Percentiles rank a stretch among this genome's conserved stretches.
Conservation (phyloP, 2,113 vertebrate genomes). For the Solea senegalensis region DNA sequence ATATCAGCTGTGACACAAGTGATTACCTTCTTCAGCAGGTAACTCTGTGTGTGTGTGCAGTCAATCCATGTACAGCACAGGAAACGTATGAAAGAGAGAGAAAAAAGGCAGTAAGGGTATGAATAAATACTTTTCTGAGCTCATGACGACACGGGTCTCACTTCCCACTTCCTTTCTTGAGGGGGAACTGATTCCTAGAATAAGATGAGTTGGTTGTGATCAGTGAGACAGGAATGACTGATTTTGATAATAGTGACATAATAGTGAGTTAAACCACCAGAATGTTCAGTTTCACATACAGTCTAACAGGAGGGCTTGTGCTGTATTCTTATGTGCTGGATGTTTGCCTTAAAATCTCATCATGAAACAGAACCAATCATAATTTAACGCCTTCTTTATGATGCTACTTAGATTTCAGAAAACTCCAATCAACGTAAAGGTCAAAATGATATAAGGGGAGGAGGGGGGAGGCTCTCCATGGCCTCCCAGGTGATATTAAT, state of each 20-base stretch:
- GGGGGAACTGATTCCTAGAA: background rate
- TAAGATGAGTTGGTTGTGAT: background rate
- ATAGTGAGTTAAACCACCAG: too few relatives aligned
- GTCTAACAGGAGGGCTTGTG: too few relatives aligned
- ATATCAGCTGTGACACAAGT: background rate
- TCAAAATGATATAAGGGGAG: conserved; percentile 14
- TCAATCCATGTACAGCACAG: conserved; percentile 66
- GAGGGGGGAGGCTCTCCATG: background rate
- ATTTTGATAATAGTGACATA: background rate
- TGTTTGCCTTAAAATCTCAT: too few relatives aligned
- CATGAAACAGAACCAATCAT: background rate
- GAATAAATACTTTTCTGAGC: conserved; percentile 12
- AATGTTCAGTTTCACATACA: too few relatives aligned
- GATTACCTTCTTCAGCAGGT: conserved; percentile 96
- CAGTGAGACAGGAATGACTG: background rate
- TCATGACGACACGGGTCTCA: background rate
- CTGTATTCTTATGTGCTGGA: too few relatives aligned
- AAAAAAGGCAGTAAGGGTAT: background rate
- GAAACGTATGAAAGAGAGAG: conserved; percentile 18
- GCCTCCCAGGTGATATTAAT: conserved; percentile 53
- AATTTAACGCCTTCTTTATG: background rate
- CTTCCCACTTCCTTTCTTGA: conserved; percentile 17
- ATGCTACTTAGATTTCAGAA: background rate
- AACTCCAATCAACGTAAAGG: conserved; percentile 33
- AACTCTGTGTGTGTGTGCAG: conserved; percentile 82